phyloP scores from a whole-genome alignment of 2,888 invertebrate genomes.

The Acleris cristana region DNA sequence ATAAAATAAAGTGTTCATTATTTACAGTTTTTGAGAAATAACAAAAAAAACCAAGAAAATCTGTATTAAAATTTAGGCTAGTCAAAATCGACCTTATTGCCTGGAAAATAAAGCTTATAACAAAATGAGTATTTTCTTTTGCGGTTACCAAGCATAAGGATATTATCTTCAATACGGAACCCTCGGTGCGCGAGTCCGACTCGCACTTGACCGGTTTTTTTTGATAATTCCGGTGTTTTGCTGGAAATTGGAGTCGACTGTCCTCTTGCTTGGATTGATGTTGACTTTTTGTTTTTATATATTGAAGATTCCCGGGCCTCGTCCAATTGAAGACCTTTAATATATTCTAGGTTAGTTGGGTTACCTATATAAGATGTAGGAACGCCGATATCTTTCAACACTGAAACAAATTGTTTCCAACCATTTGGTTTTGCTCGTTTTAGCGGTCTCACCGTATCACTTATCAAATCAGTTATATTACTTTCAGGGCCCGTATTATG shows the following conservation, averaged over 20 bases:
- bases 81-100: too few relatives aligned
- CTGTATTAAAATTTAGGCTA: too few relatives aligned
- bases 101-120: too few relatives aligned
- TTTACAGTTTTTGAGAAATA: too few relatives aligned
- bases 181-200: too few relatives aligned
- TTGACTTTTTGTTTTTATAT: slow-evolving; percentile 11
- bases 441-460: slow-evolving; percentile 45
- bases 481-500: too few relatives aligned
- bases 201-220: too few relatives aligned
- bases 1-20: too few relatives aligned
- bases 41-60: too few relatives aligned
- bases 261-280: neutral
- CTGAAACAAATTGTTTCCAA: slow-evolving; percentile 44
- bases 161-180: too few relatives aligned
- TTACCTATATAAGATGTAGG: slow-evolving; percentile 46
- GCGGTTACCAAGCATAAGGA: too few relatives aligned
- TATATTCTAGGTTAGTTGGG: slow-evolving; percentile 40
- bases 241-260: neutral
- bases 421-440: slow-evolving; percentile 45
- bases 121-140: too few relatives aligned
- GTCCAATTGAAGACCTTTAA: slow-evolving; percentile 25
- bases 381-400: slow-evolving; percentile 43
- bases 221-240: slow-evolving; percentile 23
- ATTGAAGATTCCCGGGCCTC: neutral
- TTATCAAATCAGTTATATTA: slow-evolving; percentile 48